These are phyloP conservation scores for Oligia strigilis DNA, from an alignment of 2,888 invertebrate genomes.

Conservation along the genomic window DNA sequence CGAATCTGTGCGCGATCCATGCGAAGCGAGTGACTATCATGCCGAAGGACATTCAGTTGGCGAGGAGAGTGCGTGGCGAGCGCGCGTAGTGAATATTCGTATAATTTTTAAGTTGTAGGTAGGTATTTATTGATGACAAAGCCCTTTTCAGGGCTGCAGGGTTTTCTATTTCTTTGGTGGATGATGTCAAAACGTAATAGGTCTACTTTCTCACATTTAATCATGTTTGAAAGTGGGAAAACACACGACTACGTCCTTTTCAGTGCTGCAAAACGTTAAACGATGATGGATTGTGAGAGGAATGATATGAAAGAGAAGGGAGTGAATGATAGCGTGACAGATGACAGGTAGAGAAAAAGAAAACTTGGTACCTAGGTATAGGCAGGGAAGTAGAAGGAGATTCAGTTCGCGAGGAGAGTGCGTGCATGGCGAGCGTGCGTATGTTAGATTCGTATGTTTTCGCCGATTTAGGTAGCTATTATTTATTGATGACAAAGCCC, in stretches of 20 bases:
- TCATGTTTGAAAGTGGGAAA: background rate
- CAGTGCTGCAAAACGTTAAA: conserved; percentile 77
- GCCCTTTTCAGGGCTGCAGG: conserved; percentile 87
- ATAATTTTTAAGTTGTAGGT: background rate
- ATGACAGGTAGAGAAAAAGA: too few species aligned
- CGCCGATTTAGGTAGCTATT: background rate
- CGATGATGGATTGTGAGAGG: too few species aligned
- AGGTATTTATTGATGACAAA: conserved; percentile 78
- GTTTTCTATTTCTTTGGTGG: conserved; percentile 49
- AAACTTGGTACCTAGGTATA: too few species aligned
- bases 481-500: conserved; percentile 84
- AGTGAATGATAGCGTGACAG: too few species aligned
- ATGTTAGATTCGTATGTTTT: conserved; percentile 13
- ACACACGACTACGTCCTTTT: conserved; percentile 85
- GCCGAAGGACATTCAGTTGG: conserved; percentile 85
- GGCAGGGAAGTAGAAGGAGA: conserved; percentile 67
- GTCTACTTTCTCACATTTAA: too few species aligned
- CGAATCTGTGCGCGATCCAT: conserved; percentile 95
- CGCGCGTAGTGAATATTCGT: conserved; percentile 69
- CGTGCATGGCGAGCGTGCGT: conserved; percentile 82
- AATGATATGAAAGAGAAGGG: too few species aligned
- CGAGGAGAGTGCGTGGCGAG: conserved; percentile 82
- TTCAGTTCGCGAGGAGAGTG: conserved; percentile 82
- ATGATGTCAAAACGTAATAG: conserved; percentile 27
- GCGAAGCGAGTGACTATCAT: conserved; percentile 87